Evolutionary conservation across 2,888 invertebrate genomes (phyloP), one percentile per base, ranked within the genome.

Genomic region (Ellobium chinense): DNA sequence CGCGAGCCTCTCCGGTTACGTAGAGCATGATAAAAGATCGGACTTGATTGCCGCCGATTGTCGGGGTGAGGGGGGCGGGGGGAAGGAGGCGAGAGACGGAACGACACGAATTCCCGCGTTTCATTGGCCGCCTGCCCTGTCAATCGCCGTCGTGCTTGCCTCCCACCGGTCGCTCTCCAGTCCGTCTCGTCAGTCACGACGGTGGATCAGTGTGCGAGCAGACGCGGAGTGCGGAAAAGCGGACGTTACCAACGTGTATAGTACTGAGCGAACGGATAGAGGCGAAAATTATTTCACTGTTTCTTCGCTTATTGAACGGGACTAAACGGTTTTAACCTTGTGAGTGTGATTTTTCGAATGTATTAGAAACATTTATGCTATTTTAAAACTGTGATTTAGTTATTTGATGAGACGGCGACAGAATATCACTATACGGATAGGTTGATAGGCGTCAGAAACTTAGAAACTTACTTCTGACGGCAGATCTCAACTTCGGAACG

Each of bases 81-180:
- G 14, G 56, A 62, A 12, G 62, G 54, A 39, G 72, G 65, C 56
- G 76, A 58, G 58, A 70, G 65, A 56, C 72, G 81, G 81, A 76
- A 72, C 29, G 65, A 56, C 46, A 18, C 14, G 29, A 34, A 34
- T 63, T 31, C 66, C 14, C 65, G 12, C 5, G 21, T n/a, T 39
- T 34, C 39, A 80, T 74, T 80, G 74, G 80, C 80, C 80, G 80
- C 80, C 37, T 14, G 60, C 18, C 21, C 24, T 74, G 80, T 74
- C 80, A 73, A 65, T 80, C 70, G 34, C 14, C 21, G 21, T 39
- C 36, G 73, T 29, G 46, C n/a, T 37, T 1, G 24, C 74, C 80
- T 36, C 74, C 68, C 39, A 39, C 66, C 37, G 58, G 27, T 68
- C 80, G 74, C 39, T 18, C 27, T 31, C 46, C 54, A 24, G 24